These are phyloP conservation scores for Eupithecia dodoneata DNA, from an alignment of 2,888 invertebrate genomes.

Conservation along the genomic window DNA sequence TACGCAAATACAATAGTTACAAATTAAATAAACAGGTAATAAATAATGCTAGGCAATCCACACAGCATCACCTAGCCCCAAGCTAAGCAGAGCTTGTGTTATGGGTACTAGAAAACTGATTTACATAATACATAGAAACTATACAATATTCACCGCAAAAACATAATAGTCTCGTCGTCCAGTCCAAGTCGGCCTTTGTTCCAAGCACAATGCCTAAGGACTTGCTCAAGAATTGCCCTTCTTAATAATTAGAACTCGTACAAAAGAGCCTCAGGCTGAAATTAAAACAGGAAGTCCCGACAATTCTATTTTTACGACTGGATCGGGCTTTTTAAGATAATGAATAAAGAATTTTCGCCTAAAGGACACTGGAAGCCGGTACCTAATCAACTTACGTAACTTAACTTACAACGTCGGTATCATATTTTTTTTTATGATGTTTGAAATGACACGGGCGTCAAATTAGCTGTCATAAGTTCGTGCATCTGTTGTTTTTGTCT, in stretches of 20 bases:
- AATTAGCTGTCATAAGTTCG: neutral
- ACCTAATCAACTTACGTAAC: neutral
- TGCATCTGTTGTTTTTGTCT: too few species aligned
- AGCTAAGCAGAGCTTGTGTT: too few species aligned
- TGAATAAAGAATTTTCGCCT: neutral
- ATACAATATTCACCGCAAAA: neutral
- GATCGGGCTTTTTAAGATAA: slow-evolving; percentile 13
- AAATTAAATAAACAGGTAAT: too few species aligned
- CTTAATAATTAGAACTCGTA: slow-evolving; percentile 34
- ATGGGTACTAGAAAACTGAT: too few species aligned
- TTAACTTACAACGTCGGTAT: neutral
- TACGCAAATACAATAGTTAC: too few species aligned
- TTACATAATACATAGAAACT: neutral
- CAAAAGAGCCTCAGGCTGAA: slow-evolving; percentile 27
- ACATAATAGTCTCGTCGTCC: neutral
- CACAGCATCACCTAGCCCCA: too few species aligned
- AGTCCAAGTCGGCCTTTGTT: slow-evolving; percentile 22
- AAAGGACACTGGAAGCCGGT: neutral
- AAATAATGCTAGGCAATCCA: too few species aligned
- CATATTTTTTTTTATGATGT: neutral
- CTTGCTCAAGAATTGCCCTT: slow-evolving; percentile 20
- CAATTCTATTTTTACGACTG: slow-evolving; percentile 19
- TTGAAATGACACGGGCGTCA: neutral
- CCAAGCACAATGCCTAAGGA: slow-evolving; percentile 29
- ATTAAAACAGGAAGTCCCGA: slow-evolving; percentile 21